These are phyloP conservation scores for Micromussa lordhowensis DNA, from an alignment of 92 coral and sea anemone species.

Conservation along the genomic window DNA sequence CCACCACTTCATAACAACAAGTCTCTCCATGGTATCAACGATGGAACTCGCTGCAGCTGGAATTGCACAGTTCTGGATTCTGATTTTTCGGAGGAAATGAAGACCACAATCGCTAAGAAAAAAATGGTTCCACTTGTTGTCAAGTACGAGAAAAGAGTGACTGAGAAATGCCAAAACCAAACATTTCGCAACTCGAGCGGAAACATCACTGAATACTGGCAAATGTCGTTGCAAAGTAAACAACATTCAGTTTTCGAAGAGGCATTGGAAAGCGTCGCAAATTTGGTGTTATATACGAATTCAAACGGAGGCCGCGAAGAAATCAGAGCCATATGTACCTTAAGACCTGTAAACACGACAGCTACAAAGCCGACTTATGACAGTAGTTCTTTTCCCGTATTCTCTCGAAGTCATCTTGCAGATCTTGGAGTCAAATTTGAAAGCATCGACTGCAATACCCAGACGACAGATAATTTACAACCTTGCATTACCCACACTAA, in stretches of 20 bases:
- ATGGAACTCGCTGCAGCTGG: constrained; percentile 1
- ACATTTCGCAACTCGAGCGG: neutral
- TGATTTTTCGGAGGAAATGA: neutral
- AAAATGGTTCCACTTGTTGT: neutral
- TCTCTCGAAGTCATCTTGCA: neutral
- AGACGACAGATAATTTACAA: neutral
- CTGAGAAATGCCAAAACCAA: neutral
- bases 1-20: no score
- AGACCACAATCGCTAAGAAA: neutral
- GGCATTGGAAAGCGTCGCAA: neutral
- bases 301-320: neutral
- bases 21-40: neutral
- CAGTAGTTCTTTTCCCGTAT: neutral
- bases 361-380: neutral
- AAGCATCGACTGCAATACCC: neutral
- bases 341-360: neutral
- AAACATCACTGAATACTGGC: neutral
- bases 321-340: neutral
- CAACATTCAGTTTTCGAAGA: neutral
- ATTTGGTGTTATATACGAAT: neutral
- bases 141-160: neutral
- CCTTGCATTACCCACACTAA: neutral
- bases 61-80: constrained; percentile 3
- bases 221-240: constrained; percentile 3
- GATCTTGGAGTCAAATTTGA: neutral